These are phyloP conservation scores for Actias luna DNA, from an alignment of 2,888 invertebrate species.

Conservation along the genomic window DNA sequence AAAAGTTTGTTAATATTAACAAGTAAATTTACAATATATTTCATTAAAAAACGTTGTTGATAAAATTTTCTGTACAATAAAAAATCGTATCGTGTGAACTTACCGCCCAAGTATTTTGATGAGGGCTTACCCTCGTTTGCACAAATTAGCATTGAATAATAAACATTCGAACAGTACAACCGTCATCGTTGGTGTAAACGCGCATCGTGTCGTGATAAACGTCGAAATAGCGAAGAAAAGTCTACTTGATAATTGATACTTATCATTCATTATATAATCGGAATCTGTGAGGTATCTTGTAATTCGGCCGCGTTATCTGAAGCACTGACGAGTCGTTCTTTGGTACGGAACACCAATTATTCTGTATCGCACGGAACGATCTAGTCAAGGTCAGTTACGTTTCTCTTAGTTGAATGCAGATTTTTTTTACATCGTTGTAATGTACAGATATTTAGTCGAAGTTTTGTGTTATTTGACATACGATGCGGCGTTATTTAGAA, in stretches of 20 bases:
- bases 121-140: conserved; percentile 23
- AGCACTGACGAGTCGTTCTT: background rate
- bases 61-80: background rate
- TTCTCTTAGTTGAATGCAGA: conserved; percentile 34
- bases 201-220: background rate
- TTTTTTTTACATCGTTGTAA: conserved; percentile 38
- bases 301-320: background rate
- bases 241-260: background rate
- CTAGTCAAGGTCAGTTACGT: conserved; percentile 52
- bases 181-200: background rate
- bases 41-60: background rate
- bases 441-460: conserved; percentile 53
- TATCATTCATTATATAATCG: background rate
- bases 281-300: background rate
- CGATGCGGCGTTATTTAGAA: conserved; percentile 42
- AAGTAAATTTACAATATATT: no score
- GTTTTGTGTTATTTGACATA: conserved; percentile 52
- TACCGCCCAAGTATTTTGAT: conserved; percentile 11
- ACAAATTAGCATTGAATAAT: conserved; percentile 9
- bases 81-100: conserved; percentile 24
- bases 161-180: background rate
- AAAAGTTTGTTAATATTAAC: no score
- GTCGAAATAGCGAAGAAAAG: background rate
- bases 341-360: conserved; percentile 40
- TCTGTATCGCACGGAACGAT: conserved; percentile 45